Evolutionary conservation across 2,888 invertebrate genomes (phyloP), one percentile per base, ranked within the genome.

Genomic region (Acanthosoma haemorrhoidale): DNA sequence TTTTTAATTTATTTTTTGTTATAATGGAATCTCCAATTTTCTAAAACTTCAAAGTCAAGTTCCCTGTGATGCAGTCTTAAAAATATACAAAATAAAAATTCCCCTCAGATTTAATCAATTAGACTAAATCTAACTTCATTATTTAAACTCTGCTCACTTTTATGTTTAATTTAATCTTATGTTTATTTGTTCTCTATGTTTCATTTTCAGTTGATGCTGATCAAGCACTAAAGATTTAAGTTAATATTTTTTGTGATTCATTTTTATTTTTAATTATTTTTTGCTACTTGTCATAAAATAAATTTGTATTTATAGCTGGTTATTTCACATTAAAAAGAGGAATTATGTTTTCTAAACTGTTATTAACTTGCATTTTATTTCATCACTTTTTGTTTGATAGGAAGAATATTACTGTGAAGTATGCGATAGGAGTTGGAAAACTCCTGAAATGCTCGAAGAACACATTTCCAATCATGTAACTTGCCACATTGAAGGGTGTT

Each of bases 401-500:
- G 74, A 70, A 25, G 73, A 82, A 51, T 81, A 83, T 77, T 87
- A 84, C 80, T 92, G 92, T 80, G 91, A 91, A 77, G 84, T 88
- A n/a, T 96, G 95, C 80, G 92, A 93, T 76, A 84, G 88, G 78
- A 86, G 88, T 11, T 91, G 92, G 79, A 80, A 82, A 67, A 83
- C 84, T 0, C 77, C 82, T 67, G 83, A 84, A 25, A 81, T 85
- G 71, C 84, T 89, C 70, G 80, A 85, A 60, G 83, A 83, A 60
- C 95, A 96, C 79, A 81, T 85, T 74, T 80, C 82, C n/a, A 86
- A 88, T 76, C 95, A 96, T 80, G 84, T 86, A 80, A 84, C 84
- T 79, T 96, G 95, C 78, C 88, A 88, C 64, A 85, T 90, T 66
- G 91, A 91, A 76, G 90, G 89, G 13, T 96, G 95, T 78, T 84